Percentiles rank a stretch among this genome's conserved stretches.
Evolutionary conservation across 2,888 invertebrate genomes (phyloP).

Genomic region (Capitulum mitella): DNA sequence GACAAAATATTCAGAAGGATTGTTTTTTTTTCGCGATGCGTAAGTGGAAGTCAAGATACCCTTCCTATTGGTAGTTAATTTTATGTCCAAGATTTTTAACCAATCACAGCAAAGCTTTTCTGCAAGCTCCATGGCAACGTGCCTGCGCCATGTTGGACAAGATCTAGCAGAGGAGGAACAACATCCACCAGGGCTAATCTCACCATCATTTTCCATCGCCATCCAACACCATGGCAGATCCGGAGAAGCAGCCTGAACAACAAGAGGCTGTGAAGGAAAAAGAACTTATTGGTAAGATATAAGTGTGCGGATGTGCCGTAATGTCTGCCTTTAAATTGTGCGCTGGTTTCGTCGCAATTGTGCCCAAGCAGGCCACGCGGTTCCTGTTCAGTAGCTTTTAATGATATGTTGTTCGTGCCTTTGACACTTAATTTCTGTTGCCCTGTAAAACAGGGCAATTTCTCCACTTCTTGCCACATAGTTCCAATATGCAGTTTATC

Average conservation of each 20-base stretch:
- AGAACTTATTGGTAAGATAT: slow-evolving; percentile 73
- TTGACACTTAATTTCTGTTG: no score
- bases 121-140: slow-evolving; percentile 17
- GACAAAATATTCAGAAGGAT: no score
- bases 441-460: no score
- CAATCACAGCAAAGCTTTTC: neutral
- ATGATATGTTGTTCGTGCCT: no score
- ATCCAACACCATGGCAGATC: slow-evolving; percentile 81
- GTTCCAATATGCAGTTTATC: no score
- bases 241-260: slow-evolving; percentile 66
- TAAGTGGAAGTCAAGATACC: no score
- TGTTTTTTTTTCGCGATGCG: no score
- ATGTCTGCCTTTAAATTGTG: neutral
- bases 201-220: slow-evolving; percentile 27
- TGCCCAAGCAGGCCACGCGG: neutral
- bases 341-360: neutral
- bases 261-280: slow-evolving; percentile 69
- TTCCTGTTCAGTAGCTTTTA: no score
- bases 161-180: slow-evolving; percentile 18
- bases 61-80: neutral
- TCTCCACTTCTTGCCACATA: no score
- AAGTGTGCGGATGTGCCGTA: neutral
- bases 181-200: slow-evolving; percentile 19
- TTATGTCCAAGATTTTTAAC: neutral
- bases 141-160: slow-evolving; percentile 24